Evolutionary conservation across 1,140 invertebrate genomes (phyloP), one percentile per base, ranked within the genome.

Genomic region (Drosophila bifasciata): DNA sequence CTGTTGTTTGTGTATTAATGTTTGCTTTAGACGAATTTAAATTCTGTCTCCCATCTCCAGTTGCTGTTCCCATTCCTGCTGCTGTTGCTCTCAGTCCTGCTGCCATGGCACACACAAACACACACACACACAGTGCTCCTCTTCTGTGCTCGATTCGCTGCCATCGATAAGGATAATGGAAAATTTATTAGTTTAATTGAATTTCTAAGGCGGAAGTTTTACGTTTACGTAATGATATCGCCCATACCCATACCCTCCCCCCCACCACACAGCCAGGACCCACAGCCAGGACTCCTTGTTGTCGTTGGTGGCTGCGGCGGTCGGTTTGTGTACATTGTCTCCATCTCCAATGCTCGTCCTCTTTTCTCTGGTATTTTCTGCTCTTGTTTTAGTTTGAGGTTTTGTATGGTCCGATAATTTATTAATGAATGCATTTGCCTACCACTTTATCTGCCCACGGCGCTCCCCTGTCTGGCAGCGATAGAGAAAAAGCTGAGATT

Each of bases 141-240:
- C 68, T 40, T 59, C 50, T 45, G 61, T 58, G 59, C 51, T 45
- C 53, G 78, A 61, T 70, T 57, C 64, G 64, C 60, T 76, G 83
- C 83, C 84, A 86, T 89, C 81, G 86, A 90, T 90, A 90, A 90
- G 86, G 88, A 90, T 90, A 90, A 90, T 90, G 86, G 86, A 90
- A 90, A 90, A 90, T 90, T 90, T 90, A 90, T 90, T 90, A 90
- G 81, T 90, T 90, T 90, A 90, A 90, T 90, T 90, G 86, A 90
- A 90, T 90, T 90, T 88, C 83, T 76, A 81, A 86, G 86, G 83
- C 83, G 83, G 83, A 86, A 86, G 83, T 86, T 86, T 89, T 86
- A 86, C 81, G 83, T 88, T 78, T 85, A 88, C 79, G 81, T 86
- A 88, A 86, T 86, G 83, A 88, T 89, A 86, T 86, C 81, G 68